These are phyloP conservation scores for Tetragonula carbonaria DNA, from an alignment of 2,888 invertebrate genomes.

Conservation along the genomic window DNA sequence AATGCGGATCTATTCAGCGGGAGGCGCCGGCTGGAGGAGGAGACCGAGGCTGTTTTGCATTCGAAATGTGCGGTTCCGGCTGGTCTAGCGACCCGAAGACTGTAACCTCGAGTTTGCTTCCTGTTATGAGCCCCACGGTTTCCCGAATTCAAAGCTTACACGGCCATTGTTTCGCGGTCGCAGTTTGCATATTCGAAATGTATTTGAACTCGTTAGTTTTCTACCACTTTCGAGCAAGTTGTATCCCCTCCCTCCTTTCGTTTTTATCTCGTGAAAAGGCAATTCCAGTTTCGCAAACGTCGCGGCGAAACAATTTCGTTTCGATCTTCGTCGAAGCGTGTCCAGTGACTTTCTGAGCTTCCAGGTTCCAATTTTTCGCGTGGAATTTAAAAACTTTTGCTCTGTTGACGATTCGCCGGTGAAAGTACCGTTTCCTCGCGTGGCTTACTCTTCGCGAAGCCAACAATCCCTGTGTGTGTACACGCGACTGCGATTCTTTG, in stretches of 20 bases:
- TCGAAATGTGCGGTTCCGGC: conserved; percentile 26
- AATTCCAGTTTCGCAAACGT: not conserved
- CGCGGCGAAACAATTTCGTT: too few species aligned
- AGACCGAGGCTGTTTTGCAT: conserved; percentile 33
- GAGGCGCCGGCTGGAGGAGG: not conserved
- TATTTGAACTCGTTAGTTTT: conserved; percentile 51
- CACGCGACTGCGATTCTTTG: conserved; percentile 8
- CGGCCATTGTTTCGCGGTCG: conserved; percentile 65
- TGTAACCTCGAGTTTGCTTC: conserved; percentile 34
- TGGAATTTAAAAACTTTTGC: not conserved
- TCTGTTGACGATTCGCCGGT: conserved; percentile 5
- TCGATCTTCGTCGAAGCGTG: not conserved
- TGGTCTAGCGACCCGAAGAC: conserved; percentile 23
- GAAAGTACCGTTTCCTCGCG: conserved; percentile 37
- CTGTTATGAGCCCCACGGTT: conserved; percentile 41
- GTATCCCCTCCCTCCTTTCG: not conserved
- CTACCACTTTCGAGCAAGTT: not conserved
- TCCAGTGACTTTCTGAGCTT: not conserved
- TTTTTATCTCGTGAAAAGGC: conserved; percentile 3
- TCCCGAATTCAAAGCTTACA: conserved; percentile 44
- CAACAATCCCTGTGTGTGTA: not conserved
- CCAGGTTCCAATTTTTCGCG: not conserved
- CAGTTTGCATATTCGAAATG: conserved; percentile 71
- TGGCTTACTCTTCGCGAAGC: not conserved
- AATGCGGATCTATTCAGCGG: conserved; percentile 12